Percentiles rank a stretch among this genome's conserved stretches.
Evolutionary conservation across 1,140 invertebrate species (phyloP).

Genomic region (Scaptomyza pallida): DNA sequence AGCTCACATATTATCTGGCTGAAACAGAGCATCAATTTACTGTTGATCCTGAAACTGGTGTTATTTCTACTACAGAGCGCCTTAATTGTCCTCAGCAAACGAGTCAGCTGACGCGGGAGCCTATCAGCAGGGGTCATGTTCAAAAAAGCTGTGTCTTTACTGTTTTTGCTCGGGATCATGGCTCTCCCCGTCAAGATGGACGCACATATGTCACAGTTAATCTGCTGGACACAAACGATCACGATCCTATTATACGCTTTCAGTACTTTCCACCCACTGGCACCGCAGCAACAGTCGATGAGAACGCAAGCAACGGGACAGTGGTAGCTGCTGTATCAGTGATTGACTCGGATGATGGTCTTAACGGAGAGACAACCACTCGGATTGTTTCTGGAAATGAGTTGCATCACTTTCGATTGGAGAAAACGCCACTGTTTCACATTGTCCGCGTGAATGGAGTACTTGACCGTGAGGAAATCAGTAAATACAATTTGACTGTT

Average conservation of each 20-base stretch:
- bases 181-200: slow-evolving; percentile 94
- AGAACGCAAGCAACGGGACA: slow-evolving; percentile 94
- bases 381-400: slow-evolving; percentile 95
- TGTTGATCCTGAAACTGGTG: slow-evolving; percentile 94
- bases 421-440: slow-evolving; percentile 93
- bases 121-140: slow-evolving; percentile 83
- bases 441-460: slow-evolving; percentile 96
- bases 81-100: slow-evolving; percentile 88
- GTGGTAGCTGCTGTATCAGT: slow-evolving; percentile 97
- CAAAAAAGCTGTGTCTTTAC: slow-evolving; percentile 96
- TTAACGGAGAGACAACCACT: slow-evolving; percentile 94
- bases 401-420: slow-evolving; percentile 93
- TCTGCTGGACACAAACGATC: slow-evolving; percentile 96
- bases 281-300: slow-evolving; percentile 94
- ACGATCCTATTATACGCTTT: slow-evolving; percentile 96
- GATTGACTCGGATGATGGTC: slow-evolving; percentile 94
- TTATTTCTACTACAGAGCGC: slow-evolving; percentile 91
- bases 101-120: slow-evolving; percentile 49
- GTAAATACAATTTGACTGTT: slow-evolving; percentile 96
- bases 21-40: slow-evolving; percentile 93
- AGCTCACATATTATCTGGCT: slow-evolving; percentile 94
- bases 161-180: slow-evolving; percentile 96
- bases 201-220: slow-evolving; percentile 97
- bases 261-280: slow-evolving; percentile 93
- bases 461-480: slow-evolving; percentile 95